Evolutionary conservation across 1,140 invertebrate genomes (phyloP).

Genomic region (Drosophila burlai): DNA sequence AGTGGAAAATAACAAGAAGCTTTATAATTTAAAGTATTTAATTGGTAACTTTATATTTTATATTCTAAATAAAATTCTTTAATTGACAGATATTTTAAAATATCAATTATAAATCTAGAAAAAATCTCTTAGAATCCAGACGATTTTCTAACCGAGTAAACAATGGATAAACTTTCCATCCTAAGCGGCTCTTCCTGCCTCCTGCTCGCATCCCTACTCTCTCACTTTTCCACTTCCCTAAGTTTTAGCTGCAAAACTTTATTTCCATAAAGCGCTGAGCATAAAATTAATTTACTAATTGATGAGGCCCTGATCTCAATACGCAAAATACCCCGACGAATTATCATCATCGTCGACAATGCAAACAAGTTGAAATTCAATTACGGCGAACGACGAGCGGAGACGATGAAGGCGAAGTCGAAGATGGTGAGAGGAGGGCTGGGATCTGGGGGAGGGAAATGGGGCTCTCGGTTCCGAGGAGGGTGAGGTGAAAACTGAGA

Average conservation of each 20-base stretch:
- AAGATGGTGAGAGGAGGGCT: slow-evolving; percentile 11
- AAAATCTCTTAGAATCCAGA: background rate
- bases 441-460: background rate
- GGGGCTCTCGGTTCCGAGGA: background rate
- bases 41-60: background rate
- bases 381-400: slow-evolving; percentile 64
- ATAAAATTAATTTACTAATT: slow-evolving; percentile 85
- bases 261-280: slow-evolving; percentile 72
- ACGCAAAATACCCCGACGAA: slow-evolving; percentile 85
- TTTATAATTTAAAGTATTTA: background rate
- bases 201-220: background rate
- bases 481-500: slow-evolving; percentile 50
- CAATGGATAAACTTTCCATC: slow-evolving; percentile 12
- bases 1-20: background rate
- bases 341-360: slow-evolving; percentile 82
- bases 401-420: slow-evolving; percentile 30
- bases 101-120: background rate
- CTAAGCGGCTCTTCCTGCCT: slow-evolving; percentile 1
- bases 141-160: slow-evolving; percentile 30
- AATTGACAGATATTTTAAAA: too few species aligned
- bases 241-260: slow-evolving; percentile 35
- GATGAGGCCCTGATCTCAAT: slow-evolving; percentile 85
- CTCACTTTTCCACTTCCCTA: slow-evolving; percentile 19
- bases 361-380: slow-evolving; percentile 85
- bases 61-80: background rate